A percentile compares a stretch with the other conserved stretches of the same genome.
Evolutionary conservation across 2,888 invertebrate genomes (phyloP).

Genomic region (Octodonta nipae): DNA sequence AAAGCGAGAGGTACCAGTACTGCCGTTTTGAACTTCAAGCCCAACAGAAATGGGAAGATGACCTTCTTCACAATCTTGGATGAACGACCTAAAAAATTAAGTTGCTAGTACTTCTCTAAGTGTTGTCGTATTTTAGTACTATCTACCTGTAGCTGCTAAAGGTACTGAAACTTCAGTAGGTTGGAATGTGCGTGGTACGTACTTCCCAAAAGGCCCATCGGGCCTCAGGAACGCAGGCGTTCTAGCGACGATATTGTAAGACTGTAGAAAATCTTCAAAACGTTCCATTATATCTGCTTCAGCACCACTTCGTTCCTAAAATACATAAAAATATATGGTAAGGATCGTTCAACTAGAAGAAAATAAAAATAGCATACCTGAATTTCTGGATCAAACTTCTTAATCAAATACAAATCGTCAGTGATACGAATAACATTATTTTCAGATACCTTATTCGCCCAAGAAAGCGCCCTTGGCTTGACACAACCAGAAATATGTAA

Average conservation of each 20-base stretch:
- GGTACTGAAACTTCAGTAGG: conserved; percentile 59
- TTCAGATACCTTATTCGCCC: conserved; percentile 53
- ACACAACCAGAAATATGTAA: conserved; percentile 55
- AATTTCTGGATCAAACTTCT: conserved; percentile 38
- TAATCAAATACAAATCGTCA: conserved; percentile 60
- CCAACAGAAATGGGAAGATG: conserved; percentile 70
- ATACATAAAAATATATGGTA: too few relatives aligned
- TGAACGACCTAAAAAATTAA: conserved; percentile 56
- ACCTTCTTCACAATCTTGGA: conserved; percentile 63
- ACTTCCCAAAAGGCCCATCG: conserved; percentile 43
- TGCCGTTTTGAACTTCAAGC: conserved; percentile 74
- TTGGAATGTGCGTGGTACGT: conserved; percentile 52
- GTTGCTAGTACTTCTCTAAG: too few relatives aligned
- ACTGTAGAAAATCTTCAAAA: conserved; percentile 61
- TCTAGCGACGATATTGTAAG: conserved; percentile 61
- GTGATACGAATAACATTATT: conserved; percentile 61
- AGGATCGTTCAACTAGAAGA: background rate
- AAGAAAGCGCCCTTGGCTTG: conserved; percentile 62
- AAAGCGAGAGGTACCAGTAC: conserved; percentile 69
- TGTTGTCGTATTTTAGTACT: background rate
- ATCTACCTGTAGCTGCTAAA: conserved; percentile 42
- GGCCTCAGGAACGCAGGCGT: conserved; percentile 51
- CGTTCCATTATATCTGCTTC: conserved; percentile 52
- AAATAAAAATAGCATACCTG: conserved; percentile 12
- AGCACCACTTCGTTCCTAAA: conserved; percentile 40